Percentiles rank a stretch among this genome's conserved stretches.
phyloP scores from a whole-genome alignment of 2,797 vertebrate genomes.

The Babyrousa celebensis region DNA sequence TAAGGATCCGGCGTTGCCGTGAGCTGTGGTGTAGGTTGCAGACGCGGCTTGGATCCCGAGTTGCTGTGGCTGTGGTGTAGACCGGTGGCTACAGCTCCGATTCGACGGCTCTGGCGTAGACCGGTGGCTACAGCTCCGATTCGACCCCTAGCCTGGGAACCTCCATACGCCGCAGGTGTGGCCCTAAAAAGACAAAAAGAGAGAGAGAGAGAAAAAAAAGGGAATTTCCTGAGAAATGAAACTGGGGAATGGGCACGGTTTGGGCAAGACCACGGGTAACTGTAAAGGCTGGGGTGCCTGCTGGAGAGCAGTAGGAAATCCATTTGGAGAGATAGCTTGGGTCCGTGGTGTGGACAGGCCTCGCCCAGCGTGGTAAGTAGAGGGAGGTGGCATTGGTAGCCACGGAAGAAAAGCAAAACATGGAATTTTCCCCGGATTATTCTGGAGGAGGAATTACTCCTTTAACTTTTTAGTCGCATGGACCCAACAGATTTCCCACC shows the following conservation, averaged over 20 bases:
- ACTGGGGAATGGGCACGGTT: not conserved
- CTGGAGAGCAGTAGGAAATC: not conserved
- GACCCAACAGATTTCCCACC: not conserved
- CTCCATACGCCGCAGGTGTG: too few relatives aligned
- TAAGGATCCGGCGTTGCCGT: too few relatives aligned
- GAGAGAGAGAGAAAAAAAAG: too few relatives aligned
- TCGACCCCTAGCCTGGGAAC: too few relatives aligned
- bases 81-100: too few relatives aligned
- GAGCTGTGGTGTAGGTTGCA: too few relatives aligned
- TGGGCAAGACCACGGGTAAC: not conserved
- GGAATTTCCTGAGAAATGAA: not conserved
- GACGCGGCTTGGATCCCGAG: too few relatives aligned
- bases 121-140: too few relatives aligned
- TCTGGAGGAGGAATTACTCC: constrained; percentile 9
- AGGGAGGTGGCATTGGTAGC: not conserved
- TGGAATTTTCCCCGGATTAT: constrained; percentile 36
- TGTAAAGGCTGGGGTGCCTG: not conserved
- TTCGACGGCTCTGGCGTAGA: too few relatives aligned
- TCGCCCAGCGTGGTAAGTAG: not conserved
- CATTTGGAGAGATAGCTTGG: not conserved
- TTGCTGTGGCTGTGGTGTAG: too few relatives aligned
- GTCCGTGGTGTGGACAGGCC: too few relatives aligned
- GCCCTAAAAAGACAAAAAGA: too few relatives aligned
- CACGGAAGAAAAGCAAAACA: not conserved
- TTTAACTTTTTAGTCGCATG: not conserved